phyloP scores from a whole-genome alignment of 2,113 vertebrate species.

The Mugil cephalus region DNA sequence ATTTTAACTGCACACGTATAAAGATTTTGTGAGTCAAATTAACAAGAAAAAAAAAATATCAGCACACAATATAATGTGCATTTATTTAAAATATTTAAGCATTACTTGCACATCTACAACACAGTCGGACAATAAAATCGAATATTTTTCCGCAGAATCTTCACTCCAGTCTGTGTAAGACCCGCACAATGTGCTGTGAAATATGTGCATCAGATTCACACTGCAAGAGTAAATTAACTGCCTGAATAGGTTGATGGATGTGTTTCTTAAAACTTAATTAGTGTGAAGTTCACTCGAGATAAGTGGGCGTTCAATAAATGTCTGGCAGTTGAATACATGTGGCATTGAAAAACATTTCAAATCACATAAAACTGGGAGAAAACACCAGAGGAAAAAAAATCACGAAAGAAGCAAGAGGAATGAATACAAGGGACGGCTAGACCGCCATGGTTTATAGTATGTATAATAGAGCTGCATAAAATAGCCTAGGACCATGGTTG shows the following conservation, averaged over 20 bases:
- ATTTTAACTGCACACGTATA: constrained; percentile 20
- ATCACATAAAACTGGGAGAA: constrained; percentile 56
- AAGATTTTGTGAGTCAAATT: constrained; percentile 13
- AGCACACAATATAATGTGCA: not conserved
- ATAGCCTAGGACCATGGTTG: not conserved
- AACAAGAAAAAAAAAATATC: not conserved
- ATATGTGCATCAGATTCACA: constrained; percentile 63
- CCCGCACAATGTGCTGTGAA: constrained; percentile 41
- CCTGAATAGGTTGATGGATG: constrained; percentile 84
- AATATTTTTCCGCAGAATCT: not conserved
- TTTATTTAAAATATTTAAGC: not conserved
- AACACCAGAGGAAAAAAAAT: constrained; percentile 11
- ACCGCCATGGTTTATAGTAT: not conserved
- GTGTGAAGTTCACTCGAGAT: constrained; percentile 82
- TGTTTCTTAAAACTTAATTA: constrained; percentile 86
- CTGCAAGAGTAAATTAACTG: constrained; percentile 79
- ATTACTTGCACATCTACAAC: not conserved
- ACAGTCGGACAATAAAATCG: not conserved
- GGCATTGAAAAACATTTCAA: constrained; percentile 78
- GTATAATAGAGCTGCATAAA: not conserved
- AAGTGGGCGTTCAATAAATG: constrained; percentile 84
- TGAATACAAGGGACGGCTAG: constrained; percentile 16
- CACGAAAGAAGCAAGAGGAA: not conserved
- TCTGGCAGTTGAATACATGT: constrained; percentile 78
- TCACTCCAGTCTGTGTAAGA: constrained; percentile 21